Percentiles rank a stretch among this genome's conserved stretches.
These are phyloP conservation scores for Leptothorax acervorum DNA, from an alignment of 2,888 invertebrate species.

Conservation along the genomic window DNA sequence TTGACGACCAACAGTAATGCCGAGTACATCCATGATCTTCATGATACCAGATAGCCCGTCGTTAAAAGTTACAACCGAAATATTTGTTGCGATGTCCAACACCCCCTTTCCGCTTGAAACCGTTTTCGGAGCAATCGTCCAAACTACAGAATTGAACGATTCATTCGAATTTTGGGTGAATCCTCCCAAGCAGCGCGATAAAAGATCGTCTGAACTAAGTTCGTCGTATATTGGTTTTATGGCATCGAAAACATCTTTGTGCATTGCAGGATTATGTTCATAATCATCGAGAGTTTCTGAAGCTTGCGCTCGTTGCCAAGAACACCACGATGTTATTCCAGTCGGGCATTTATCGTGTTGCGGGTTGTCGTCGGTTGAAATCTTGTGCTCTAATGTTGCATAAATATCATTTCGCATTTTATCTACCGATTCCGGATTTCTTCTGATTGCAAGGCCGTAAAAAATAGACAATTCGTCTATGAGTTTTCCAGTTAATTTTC, in stretches of 20 bases:
- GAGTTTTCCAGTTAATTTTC: neutral
- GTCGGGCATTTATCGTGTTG: neutral
- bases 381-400: neutral
- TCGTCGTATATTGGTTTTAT: neutral
- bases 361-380: neutral
- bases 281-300: neutral
- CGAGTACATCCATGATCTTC: no score
- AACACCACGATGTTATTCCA: neutral
- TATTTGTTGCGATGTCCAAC: no score
- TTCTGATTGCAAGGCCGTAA: neutral
- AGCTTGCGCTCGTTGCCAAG: neutral
- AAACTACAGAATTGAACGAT: neutral
- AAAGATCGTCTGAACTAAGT: neutral
- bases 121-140: no score
- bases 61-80: no score
- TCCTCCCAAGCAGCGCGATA: slow-evolving; percentile 1
- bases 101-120: no score
- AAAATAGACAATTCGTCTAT: neutral
- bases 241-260: neutral
- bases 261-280: neutral
- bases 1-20: no score
- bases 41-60: no score
- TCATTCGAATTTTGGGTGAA: neutral
- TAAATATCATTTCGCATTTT: neutral
- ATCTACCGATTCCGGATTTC: neutral